These are phyloP conservation scores for Stenoptilia bipunctidactyla DNA, from an alignment of 2,888 invertebrate genomes.

Conservation along the genomic window DNA sequence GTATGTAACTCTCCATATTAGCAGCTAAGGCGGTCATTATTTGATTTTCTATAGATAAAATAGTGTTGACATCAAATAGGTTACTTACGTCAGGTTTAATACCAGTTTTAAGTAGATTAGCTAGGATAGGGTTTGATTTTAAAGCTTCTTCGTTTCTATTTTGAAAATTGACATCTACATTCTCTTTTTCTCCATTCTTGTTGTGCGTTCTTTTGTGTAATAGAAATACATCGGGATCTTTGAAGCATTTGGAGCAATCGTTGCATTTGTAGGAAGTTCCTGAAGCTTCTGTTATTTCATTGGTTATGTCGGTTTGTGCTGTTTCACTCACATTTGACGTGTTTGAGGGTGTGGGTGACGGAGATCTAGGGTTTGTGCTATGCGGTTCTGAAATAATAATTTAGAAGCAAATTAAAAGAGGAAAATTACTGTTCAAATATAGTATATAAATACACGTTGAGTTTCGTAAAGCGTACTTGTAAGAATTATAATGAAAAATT, in stretches of 20 bases:
- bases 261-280: constrained; percentile 34
- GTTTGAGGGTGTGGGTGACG: too few relatives aligned
- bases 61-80: constrained; percentile 1
- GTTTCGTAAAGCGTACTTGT: too few relatives aligned
- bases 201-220: constrained; percentile 42
- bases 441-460: too few relatives aligned
- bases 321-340: too few relatives aligned
- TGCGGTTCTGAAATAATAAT: too few relatives aligned
- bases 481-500: too few relatives aligned
- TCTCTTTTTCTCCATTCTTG: constrained; percentile 30
- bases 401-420: too few relatives aligned
- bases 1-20: constrained; percentile 46
- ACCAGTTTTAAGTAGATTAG: constrained; percentile 36
- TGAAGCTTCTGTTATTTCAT: constrained; percentile 2
- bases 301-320: too few relatives aligned
- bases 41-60: constrained; percentile 36
- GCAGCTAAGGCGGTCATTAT: constrained; percentile 39
- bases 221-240: constrained; percentile 53
- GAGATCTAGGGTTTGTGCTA: too few relatives aligned
- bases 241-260: constrained; percentile 54
- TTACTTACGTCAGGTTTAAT: constrained; percentile 25
- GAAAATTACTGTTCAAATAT: too few relatives aligned
- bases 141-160: constrained; percentile 30
- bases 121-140: constrained; percentile 50
- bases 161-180: constrained; percentile 23